Percentiles rank a stretch among this genome's conserved stretches.
These are phyloP conservation scores for Sebastes vulpes DNA, from an alignment of 2,797 vertebrate species.

Conservation along the genomic window DNA sequence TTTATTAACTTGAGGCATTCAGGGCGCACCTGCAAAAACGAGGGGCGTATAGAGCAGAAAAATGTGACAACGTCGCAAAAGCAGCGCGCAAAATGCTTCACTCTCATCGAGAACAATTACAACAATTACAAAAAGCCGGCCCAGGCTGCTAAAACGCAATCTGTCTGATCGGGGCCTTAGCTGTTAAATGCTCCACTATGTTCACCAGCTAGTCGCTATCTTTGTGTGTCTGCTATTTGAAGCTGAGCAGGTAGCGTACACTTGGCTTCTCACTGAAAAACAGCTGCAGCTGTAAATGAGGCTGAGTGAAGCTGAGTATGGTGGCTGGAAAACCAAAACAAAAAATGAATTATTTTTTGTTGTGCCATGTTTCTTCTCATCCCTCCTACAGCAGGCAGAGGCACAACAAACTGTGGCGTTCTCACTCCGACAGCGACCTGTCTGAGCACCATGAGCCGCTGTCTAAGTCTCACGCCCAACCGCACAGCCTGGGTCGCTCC, in stretches of 20 bases:
- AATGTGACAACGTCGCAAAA: too few relatives aligned
- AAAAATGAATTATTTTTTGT: not conserved
- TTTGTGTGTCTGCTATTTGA: not conserved
- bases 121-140: too few relatives aligned
- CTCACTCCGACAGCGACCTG: conserved; percentile 96
- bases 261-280: not conserved
- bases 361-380: not conserved
- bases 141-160: too few relatives aligned
- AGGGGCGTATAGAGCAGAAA: too few relatives aligned
- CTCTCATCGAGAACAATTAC: too few relatives aligned
- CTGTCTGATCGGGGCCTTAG: not conserved
- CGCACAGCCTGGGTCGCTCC: conserved; percentile 76
- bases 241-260: not conserved
- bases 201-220: not conserved
- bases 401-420: conserved; percentile 98
- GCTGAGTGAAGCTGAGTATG: not conserved
- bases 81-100: too few relatives aligned
- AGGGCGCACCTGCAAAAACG: too few relatives aligned
- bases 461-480: conserved; percentile 75
- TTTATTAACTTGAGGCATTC: too few relatives aligned
- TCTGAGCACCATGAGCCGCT: conserved; percentile 92
- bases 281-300: not conserved
- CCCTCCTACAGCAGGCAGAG: conserved; percentile 90
- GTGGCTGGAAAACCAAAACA: not conserved
- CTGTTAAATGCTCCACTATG: not conserved